Evolutionary conservation across 1,140 invertebrate species (phyloP).

Genomic region (Ceratina calcarata): DNA sequence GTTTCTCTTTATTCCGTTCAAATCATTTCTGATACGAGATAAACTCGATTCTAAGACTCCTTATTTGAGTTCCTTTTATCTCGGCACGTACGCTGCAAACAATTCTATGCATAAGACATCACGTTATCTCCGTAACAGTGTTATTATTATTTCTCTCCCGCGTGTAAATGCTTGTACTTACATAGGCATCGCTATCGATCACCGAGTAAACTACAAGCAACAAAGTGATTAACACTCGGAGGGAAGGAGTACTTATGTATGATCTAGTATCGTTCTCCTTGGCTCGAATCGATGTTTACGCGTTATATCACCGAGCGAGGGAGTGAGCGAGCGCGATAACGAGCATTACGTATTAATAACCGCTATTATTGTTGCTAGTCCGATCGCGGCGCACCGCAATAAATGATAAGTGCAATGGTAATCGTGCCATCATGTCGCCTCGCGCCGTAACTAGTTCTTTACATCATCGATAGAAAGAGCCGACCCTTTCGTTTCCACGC

Average conservation of each 20-base stretch:
- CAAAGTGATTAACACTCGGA: background rate
- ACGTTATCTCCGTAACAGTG: no score
- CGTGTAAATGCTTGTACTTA: no score
- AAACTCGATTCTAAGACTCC: no score
- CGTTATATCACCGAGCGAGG: slow-evolving; percentile 21
- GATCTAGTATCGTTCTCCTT: background rate
- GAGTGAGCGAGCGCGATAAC: background rate
- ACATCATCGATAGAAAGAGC: slow-evolving; percentile 18
- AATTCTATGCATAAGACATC: no score
- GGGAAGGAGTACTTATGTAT: slow-evolving; percentile 5
- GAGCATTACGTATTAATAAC: slow-evolving; percentile 45
- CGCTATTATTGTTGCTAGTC: slow-evolving; percentile 16
- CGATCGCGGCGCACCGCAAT: background rate
- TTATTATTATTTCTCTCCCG: no score
- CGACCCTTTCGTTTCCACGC: background rate
- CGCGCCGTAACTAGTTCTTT: background rate
- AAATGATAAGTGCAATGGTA: slow-evolving; percentile 22
- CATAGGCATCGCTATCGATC: no score
- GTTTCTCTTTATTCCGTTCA: background rate
- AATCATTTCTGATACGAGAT: no score
- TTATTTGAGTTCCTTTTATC: no score
- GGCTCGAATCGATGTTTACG: slow-evolving; percentile 32
- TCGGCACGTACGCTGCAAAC: no score
- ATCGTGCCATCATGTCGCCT: background rate
- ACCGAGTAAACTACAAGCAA: no score